These are phyloP conservation scores for Tenthredo distinguenda DNA, from an alignment of 2,888 invertebrate species.

Conservation along the genomic window DNA sequence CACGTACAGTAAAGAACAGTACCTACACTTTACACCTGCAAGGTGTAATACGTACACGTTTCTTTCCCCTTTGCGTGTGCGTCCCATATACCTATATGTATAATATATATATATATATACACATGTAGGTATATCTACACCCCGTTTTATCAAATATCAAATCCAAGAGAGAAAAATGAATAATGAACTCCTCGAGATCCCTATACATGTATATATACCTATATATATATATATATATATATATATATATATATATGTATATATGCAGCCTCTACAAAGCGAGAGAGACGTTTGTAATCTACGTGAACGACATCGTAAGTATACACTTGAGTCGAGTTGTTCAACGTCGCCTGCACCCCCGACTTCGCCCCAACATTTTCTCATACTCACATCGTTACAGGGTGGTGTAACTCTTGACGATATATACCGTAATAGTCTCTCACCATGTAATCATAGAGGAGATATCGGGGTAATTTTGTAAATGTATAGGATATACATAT, in stretches of 20 bases:
- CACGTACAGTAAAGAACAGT: background rate
- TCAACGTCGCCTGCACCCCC: background rate
- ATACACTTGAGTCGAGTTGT: constrained; percentile 2
- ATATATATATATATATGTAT: background rate
- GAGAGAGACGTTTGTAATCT: constrained; percentile 1
- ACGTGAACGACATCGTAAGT: constrained; percentile 26
- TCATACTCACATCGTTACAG: background rate
- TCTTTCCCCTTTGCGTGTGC: background rate
- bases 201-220: background rate
- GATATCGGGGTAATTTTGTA: background rate
- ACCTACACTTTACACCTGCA: background rate
- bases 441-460: background rate
- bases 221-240: background rate
- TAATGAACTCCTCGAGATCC: background rate
- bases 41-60: background rate
- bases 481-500: background rate
- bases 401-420: background rate
- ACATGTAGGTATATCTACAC: background rate
- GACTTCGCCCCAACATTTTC: background rate
- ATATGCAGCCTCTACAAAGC: background rate
- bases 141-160: background rate
- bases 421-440: background rate
- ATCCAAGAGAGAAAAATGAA: background rate
- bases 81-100: background rate
- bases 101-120: background rate